phyloP scores from a whole-genome alignment of 2,797 vertebrate genomes.

The Gymnoscopelus microlampas region DNA sequence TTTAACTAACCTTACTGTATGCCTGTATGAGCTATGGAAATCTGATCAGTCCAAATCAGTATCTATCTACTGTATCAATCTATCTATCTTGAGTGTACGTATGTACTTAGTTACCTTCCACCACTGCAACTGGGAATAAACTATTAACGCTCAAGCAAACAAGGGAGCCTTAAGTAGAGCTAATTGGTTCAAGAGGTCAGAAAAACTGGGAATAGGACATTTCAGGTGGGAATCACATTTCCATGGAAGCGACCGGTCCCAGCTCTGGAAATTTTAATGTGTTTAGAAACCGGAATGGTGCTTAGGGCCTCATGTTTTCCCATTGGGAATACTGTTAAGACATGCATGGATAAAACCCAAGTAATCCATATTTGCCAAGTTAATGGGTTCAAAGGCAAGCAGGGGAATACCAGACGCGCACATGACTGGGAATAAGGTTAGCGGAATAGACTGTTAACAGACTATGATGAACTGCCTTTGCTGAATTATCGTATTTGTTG shows the following conservation, averaged over 20 bases:
- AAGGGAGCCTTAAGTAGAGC: not conserved
- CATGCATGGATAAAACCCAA: not conserved
- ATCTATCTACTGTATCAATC: too few species aligned
- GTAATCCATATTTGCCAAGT: not conserved
- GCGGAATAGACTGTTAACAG: too few species aligned
- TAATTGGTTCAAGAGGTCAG: slow-evolving; percentile 4
- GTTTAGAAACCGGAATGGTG: slow-evolving; percentile 2
- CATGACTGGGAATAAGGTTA: too few species aligned
- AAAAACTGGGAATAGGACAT: slow-evolving; percentile 1
- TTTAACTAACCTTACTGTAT: too few species aligned
- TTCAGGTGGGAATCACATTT: not conserved
- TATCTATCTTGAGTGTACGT: too few species aligned
- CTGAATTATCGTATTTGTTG: too few species aligned
- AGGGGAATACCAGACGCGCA: not conserved
- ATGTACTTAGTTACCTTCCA: too few species aligned
- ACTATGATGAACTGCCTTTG: too few species aligned
- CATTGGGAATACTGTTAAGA: not conserved
- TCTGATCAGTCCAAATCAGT: too few species aligned
- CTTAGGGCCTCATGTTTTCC: slow-evolving; percentile 3
- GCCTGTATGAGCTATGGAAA: too few species aligned
- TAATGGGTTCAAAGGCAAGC: not conserved
- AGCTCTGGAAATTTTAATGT: not conserved
- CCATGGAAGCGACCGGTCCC: not conserved
- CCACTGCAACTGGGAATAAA: not conserved
- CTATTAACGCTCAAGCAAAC: not conserved